Evolutionary conservation across 2,797 vertebrate genomes (phyloP).

Genomic region (Pantherophis alleghaniensis): DNA sequence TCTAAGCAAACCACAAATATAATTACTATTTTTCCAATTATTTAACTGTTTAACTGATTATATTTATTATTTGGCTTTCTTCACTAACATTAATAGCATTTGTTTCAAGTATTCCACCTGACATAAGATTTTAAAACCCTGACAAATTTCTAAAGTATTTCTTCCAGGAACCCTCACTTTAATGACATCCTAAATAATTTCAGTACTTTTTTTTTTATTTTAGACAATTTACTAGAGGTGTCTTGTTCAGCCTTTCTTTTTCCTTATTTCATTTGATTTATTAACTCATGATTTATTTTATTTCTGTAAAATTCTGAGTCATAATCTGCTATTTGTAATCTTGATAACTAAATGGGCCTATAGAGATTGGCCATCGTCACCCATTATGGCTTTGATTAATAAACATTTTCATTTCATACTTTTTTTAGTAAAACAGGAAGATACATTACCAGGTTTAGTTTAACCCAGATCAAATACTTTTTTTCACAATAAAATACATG

Average conservation of each 20-base stretch:
- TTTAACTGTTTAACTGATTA: not conserved
- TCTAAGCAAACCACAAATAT: not conserved
- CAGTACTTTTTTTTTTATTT: not conserved
- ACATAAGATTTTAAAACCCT: not conserved
- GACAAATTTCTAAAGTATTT: not conserved
- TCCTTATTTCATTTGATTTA: not conserved
- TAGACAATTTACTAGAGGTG: not conserved
- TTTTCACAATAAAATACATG: not conserved
- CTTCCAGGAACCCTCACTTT: not conserved
- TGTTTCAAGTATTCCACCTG: not conserved
- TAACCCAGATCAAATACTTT: not conserved
- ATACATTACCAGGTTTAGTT: not conserved
- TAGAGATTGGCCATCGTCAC: not conserved
- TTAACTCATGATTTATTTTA: not conserved
- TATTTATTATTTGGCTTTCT: not conserved
- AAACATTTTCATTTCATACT: not conserved
- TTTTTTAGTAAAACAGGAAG: not conserved
- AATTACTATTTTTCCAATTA: not conserved
- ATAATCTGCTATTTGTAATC: not conserved
- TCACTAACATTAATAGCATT: not conserved
- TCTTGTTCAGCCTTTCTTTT: not conserved
- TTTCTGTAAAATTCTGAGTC: not conserved
- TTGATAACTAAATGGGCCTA: not conserved
- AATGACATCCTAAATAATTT: not conserved
- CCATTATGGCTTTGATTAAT: not conserved